A percentile compares a stretch with the other conserved stretches of the same genome.
Evolutionary conservation across 1,140 invertebrate species (phyloP).

Genomic region (Zophobas atratus): DNA sequence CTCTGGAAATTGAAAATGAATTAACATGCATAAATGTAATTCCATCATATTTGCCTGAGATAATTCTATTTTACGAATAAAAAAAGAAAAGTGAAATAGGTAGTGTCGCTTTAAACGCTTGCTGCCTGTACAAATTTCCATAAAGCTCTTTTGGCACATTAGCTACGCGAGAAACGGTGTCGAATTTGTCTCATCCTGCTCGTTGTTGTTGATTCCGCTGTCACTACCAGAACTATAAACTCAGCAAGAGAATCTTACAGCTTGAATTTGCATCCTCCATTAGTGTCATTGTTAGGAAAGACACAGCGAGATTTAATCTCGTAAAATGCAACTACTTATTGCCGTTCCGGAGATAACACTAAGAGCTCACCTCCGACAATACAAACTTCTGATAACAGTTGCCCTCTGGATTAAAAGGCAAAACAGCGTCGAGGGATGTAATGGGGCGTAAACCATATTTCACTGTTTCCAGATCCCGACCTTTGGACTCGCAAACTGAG

Average conservation of each 20-base stretch:
- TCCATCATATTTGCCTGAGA: too few relatives aligned
- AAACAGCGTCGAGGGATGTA: conserved; percentile 57
- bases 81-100: too few relatives aligned
- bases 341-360: conserved; percentile 21
- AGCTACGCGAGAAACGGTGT: conserved; percentile 13
- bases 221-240: conserved; percentile 33
- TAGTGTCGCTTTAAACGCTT: too few relatives aligned
- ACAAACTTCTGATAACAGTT: conserved; percentile 50
- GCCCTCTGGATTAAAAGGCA: conserved; percentile 56
- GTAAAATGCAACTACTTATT: conserved; percentile 46
- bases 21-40: too few relatives aligned
- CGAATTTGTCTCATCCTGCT: conserved; percentile 12
- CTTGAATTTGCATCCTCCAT: conserved; percentile 20
- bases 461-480: conserved; percentile 46
- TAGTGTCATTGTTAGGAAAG: conserved; percentile 38
- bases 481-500: conserved; percentile 49
- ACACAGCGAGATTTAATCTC: conserved; percentile 32
- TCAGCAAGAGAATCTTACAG: conserved; percentile 18
- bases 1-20: too few relatives aligned
- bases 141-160: conserved; percentile 32
- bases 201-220: conserved; percentile 17
- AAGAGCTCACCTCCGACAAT: conserved; percentile 41
- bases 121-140: background rate
- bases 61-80: too few relatives aligned
- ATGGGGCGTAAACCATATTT: conserved; percentile 58